A percentile compares a stretch with the other conserved stretches of the same genome.
Conservation (phyloP, 1,140 invertebrate species). For the Drosophila nannoptera region DNA sequence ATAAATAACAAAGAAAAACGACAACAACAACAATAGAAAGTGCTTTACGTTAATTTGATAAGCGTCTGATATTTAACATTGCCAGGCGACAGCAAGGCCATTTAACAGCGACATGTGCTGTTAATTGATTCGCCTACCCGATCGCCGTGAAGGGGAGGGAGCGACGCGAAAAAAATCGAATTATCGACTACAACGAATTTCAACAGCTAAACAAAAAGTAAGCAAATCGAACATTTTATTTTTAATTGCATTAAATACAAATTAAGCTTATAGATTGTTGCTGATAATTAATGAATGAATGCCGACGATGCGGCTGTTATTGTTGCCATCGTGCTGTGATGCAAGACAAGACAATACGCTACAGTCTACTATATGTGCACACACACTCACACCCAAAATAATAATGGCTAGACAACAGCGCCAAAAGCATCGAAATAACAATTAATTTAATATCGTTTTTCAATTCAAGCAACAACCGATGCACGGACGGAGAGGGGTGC, state of each 20-base stretch:
- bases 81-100: slow-evolving; percentile 25
- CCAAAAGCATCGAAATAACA: slow-evolving; percentile 69
- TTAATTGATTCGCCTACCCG: slow-evolving; percentile 14
- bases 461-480: slow-evolving; percentile 15
- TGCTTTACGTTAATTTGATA: slow-evolving; percentile 13
- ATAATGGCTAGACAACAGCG: slow-evolving; percentile 34
- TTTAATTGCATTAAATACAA: slow-evolving; percentile 72
- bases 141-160: not conserved
- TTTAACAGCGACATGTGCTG: slow-evolving; percentile 31
- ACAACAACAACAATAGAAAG: not conserved
- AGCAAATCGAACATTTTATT: slow-evolving; percentile 43
- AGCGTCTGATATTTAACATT: slow-evolving; percentile 14
- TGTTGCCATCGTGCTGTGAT: slow-evolving; percentile 28
- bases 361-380: not conserved
- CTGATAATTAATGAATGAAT: slow-evolving; percentile 70
- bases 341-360: slow-evolving; percentile 17
- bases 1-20: slow-evolving; percentile 39
- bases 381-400: slow-evolving; percentile 37
- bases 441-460: slow-evolving; percentile 69
- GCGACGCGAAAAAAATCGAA: slow-evolving; percentile 16
- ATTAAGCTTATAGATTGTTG: slow-evolving; percentile 58
- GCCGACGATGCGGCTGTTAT: slow-evolving; percentile 10
- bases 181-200: slow-evolving; percentile 15
- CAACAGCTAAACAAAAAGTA: slow-evolving; percentile 40
- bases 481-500: not conserved